Percentiles rank a stretch among this genome's conserved stretches.
These are phyloP conservation scores for Platorchestia sp. DNA, from an alignment of 1,140 invertebrate species.

Conservation along the genomic window DNA sequence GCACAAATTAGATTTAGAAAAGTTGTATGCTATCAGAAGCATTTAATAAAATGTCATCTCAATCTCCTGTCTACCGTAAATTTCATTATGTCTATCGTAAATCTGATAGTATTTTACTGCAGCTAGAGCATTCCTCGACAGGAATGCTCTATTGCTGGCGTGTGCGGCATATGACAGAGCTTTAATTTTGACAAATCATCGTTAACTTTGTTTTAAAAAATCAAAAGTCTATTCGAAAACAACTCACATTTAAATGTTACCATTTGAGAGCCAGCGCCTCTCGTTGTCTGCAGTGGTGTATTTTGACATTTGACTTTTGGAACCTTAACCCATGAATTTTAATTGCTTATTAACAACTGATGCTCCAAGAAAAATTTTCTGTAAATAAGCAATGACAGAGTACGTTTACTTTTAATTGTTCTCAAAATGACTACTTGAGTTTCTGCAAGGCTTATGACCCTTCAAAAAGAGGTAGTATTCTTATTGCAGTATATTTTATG, in stretches of 20 bases:
- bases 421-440: not conserved
- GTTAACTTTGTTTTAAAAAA: not conserved
- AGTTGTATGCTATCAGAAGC: too few species aligned
- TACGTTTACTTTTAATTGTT: not conserved
- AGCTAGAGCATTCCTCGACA: too few species aligned
- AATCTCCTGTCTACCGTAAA: too few species aligned
- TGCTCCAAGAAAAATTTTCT: not conserved
- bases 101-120: too few species aligned
- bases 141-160: too few species aligned
- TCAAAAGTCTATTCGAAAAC: not conserved
- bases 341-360: not conserved
- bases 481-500: not conserved
- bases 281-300: not conserved
- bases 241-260: not conserved
- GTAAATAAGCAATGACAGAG: not conserved
- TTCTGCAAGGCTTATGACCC: too few species aligned
- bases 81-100: too few species aligned
- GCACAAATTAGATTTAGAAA: too few species aligned
- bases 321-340: not conserved
- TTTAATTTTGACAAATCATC: too few species aligned
- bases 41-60: too few species aligned
- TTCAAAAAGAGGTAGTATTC: not conserved
- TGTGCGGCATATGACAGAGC: too few species aligned
- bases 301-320: not conserved
- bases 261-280: not conserved